Conservation (phyloP, 2,888 invertebrate genomes). For the Caenorhabditis afra region DNA sequence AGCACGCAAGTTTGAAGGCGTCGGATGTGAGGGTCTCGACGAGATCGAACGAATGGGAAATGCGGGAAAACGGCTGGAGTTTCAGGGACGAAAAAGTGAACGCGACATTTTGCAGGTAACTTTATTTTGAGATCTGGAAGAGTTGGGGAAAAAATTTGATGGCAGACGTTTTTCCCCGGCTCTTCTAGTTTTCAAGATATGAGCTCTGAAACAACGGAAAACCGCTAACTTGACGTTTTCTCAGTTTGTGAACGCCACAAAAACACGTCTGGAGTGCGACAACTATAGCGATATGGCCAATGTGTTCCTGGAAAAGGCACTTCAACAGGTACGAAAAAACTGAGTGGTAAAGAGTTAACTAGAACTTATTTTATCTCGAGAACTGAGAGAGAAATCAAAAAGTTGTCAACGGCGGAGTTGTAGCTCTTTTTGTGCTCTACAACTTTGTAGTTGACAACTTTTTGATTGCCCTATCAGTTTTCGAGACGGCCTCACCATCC, state of each 20-base stretch:
- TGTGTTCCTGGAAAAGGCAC: slow-evolving; percentile 36
- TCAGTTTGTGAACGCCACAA: slow-evolving; percentile 63
- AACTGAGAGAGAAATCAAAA: too few relatives aligned
- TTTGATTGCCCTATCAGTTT: too few relatives aligned
- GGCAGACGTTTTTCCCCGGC: too few relatives aligned
- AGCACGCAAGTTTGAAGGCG: too few relatives aligned
- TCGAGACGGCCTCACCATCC: too few relatives aligned
- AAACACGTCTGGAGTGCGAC: slow-evolving; percentile 52
- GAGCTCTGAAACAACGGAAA: too few relatives aligned
- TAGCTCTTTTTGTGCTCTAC: too few relatives aligned
- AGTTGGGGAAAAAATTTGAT: too few relatives aligned
- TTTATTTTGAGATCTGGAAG: too few relatives aligned
- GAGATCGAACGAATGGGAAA: slow-evolving; percentile 73
- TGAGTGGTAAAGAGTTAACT: not conserved
- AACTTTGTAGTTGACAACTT: too few relatives aligned
- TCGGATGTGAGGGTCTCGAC: slow-evolving; percentile 67
- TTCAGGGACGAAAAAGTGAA: slow-evolving; percentile 73
- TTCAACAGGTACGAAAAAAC: slow-evolving; percentile 20
- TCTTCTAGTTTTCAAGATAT: too few relatives aligned
- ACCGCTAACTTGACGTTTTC: slow-evolving; percentile 4
- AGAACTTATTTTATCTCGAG: not conserved
- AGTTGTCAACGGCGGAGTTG: not conserved
- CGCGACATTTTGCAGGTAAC: slow-evolving; percentile 66
- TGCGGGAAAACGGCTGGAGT: slow-evolving; percentile 73
- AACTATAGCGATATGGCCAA: slow-evolving; percentile 45